Evolutionary conservation across 1,140 invertebrate genomes (phyloP), one percentile per base, ranked within the genome.

Genomic region (Helicorthomorpha holstii): DNA sequence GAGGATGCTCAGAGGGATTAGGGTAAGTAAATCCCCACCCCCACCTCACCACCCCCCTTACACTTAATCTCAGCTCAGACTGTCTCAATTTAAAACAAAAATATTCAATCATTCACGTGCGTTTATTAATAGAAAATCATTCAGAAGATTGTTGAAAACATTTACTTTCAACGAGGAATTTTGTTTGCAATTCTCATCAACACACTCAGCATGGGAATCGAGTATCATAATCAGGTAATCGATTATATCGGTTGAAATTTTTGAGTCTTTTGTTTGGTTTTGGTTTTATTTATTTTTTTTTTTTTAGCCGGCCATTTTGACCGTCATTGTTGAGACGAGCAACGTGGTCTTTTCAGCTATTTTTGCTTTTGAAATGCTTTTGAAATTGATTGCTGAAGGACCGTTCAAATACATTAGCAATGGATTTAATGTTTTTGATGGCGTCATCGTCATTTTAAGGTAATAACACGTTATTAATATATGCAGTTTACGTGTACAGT

Each of bases 371-470:
- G 96, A 99, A 74, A 99, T 99, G 96, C 56, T 95, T 38, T 75
- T 98, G 0, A 99, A 99, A 72, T 74, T 99, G 19, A 75, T 90
- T 48, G 85, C 94, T 0, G 92, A 98, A 67, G 95, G 96, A 3
- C 80, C 90, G 2, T 94, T 95, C 65, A 85, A 85, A 16, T 99
- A 99, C 64, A 85, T 99, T 57, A 83, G 88, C 59, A 95, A 97
- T 68, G 95, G 95, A 4, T 99, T 98, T 69, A 98, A 99, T 70
- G 85, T 98, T 2, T 99, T 99, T 68, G 96, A 99, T 71, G 95
- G 94, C 16, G 77, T 95, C 45, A 98, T 99, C 68, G 96, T 99
- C 3, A 80, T 97, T 53, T 75, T 99, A 56, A 97, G 93, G 94
- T 96, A n/a, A n/a, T n/a, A n/a, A n/a, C n/a, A n/a, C n/a, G n/a